These are phyloP conservation scores for Hippocampus comes DNA, from an alignment of 2,113 vertebrate genomes.

Conservation along the genomic window DNA sequence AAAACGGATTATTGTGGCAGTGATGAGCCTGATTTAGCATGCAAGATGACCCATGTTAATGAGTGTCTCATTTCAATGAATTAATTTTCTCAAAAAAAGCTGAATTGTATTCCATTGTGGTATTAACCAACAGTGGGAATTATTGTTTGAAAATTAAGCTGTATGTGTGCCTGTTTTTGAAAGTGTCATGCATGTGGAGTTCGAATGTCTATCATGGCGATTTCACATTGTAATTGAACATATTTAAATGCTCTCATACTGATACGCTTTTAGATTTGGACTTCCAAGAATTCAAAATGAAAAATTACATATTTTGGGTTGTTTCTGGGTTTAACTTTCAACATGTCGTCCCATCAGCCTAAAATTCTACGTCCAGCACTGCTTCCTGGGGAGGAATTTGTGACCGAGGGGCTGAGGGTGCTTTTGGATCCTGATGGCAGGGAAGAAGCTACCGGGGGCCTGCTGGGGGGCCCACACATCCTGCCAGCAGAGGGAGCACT, in stretches of 20 bases:
- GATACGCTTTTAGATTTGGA: too few relatives aligned
- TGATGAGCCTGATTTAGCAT: neutral
- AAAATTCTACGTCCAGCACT: constrained; percentile 91
- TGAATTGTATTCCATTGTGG: neutral
- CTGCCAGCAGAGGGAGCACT: constrained; percentile 96
- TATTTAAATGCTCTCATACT: neutral
- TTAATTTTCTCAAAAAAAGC: neutral
- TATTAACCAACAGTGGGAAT: neutral
- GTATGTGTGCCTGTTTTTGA: constrained; percentile 17
- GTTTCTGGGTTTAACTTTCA: neutral
- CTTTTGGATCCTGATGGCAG: constrained; percentile 91
- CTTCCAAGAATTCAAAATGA: neutral
- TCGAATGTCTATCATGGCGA: constrained; percentile 23
- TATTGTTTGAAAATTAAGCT: neutral
- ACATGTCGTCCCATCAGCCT: constrained; percentile 71
- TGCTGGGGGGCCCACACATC: constrained; percentile 91
- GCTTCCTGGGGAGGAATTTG: constrained; percentile 91
- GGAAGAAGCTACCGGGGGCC: constrained; percentile 90
- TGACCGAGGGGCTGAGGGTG: constrained; percentile 91
- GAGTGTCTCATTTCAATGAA: constrained; percentile 12
- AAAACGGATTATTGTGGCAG: neutral
- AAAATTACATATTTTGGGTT: neutral
- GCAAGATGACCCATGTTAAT: neutral
- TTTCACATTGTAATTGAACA: constrained; percentile 17
- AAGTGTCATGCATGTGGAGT: constrained; percentile 33